These are phyloP conservation scores for Lepilemur ruficaudatus DNA, from an alignment of 2,797 vertebrate species.

Conservation along the genomic window DNA sequence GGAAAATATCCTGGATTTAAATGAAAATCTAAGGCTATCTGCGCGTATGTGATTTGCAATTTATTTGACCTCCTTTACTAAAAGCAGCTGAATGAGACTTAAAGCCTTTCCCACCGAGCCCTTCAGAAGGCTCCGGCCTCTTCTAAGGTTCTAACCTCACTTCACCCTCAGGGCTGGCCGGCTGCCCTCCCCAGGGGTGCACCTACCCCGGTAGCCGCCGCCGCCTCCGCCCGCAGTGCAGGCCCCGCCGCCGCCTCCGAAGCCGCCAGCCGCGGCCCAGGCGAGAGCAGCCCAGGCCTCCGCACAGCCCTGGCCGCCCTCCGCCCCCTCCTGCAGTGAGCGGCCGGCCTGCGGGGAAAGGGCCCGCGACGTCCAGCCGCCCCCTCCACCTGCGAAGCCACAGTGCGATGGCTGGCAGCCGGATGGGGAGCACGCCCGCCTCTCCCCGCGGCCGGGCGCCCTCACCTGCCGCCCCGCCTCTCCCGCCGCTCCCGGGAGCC, in stretches of 20 bases:
- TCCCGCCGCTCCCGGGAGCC: conserved; percentile 86
- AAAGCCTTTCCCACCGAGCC: neutral
- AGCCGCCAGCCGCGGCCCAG: conserved; percentile 92
- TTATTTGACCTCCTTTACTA: neutral
- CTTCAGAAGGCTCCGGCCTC: neutral
- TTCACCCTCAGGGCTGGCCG: neutral
- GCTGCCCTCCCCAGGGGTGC: neutral
- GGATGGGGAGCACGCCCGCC: accelerated
- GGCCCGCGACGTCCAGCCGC: conserved; percentile 88
- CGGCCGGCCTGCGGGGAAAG: conserved; percentile 86
- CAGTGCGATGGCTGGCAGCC: neutral
- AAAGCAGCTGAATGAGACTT: neutral
- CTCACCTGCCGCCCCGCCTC: conserved; percentile 90
- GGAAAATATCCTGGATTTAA: neutral
- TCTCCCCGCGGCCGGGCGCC: neutral
- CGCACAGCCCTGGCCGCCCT: conserved; percentile 90
- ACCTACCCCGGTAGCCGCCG: conserved; percentile 92
- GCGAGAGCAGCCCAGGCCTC: conserved; percentile 87
- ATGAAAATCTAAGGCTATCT: neutral
- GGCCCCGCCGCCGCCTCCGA: conserved; percentile 93
- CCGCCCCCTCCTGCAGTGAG: conserved; percentile 89
- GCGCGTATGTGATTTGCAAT: neutral
- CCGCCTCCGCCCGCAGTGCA: conserved; percentile 93
- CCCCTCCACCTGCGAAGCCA: conserved; percentile 86
- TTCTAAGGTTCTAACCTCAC: neutral